A percentile compares a stretch with the other conserved stretches of the same genome.
phyloP scores from a whole-genome alignment of 35 echinoderm and acorn worm species.

The Strongylocentrotus purpuratus region DNA sequence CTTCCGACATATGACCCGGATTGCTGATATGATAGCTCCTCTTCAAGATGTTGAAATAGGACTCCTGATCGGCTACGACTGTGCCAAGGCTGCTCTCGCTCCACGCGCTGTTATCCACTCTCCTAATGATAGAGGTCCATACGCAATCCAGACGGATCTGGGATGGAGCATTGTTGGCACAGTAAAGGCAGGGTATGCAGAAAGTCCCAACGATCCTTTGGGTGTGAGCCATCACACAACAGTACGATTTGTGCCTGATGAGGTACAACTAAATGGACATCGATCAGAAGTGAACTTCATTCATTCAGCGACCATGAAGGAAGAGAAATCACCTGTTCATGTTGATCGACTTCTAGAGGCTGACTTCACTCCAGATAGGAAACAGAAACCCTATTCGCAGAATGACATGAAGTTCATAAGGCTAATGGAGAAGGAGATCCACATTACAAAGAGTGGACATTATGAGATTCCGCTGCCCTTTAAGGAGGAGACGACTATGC shows the following conservation, averaged over 20 bases:
- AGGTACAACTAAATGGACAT: neutral
- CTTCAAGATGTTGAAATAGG: too few relatives aligned
- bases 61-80: too few relatives aligned
- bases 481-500: constrained; percentile 38
- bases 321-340: neutral
- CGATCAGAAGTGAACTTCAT: neutral
- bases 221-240: neutral
- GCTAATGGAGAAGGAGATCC: constrained; percentile 68
- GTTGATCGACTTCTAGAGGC: neutral
- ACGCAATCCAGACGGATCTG: constrained; percentile 46
- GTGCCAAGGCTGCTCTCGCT: neutral
- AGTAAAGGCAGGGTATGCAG: neutral
- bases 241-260: neutral
- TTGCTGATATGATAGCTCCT: too few relatives aligned
- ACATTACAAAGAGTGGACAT: constrained; percentile 43
- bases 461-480: constrained; percentile 84
- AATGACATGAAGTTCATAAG: constrained; percentile 64
- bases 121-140: too few relatives aligned
- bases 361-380: neutral
- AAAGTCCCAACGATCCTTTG: neutral
- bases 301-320: neutral
- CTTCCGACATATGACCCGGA: too few relatives aligned
- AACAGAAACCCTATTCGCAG: constrained; percentile 38
- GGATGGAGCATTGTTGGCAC: constrained; percentile 9
- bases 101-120: too few relatives aligned